Evolutionary conservation across 2,888 invertebrate genomes (phyloP).

Genomic region (Lamellibrachia columna): DNA sequence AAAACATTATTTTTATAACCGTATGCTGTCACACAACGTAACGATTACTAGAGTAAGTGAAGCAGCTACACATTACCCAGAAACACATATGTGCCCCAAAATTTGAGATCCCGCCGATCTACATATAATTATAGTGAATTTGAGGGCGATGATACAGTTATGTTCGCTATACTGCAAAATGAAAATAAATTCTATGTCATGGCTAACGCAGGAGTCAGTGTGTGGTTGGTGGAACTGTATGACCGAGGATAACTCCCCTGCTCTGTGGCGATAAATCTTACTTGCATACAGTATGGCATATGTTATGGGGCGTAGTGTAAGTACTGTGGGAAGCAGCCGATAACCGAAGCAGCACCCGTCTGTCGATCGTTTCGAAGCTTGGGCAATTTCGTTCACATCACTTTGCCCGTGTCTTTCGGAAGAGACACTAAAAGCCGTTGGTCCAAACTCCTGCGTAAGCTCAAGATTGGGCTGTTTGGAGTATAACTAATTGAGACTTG

Average conservation of each 20-base stretch:
- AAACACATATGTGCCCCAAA: background rate
- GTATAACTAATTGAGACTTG: too few relatives aligned
- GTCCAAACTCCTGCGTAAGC: too few relatives aligned
- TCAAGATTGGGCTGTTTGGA: too few relatives aligned
- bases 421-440: too few relatives aligned
- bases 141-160: background rate
- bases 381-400: too few relatives aligned
- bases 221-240: background rate
- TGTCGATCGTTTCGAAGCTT: too few relatives aligned
- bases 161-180: background rate
- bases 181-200: background rate
- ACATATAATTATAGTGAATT: background rate
- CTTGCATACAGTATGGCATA: background rate
- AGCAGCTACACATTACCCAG: background rate
- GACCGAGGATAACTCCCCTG: background rate
- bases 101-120: background rate
- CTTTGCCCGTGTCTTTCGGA: too few relatives aligned
- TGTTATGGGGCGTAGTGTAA: too few relatives aligned
- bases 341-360: too few relatives aligned
- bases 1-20: background rate
- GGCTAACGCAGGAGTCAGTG: background rate
- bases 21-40: background rate
- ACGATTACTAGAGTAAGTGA: slow-evolving; percentile 17
- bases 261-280: background rate
- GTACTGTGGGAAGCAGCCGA: too few relatives aligned